A percentile compares a stretch with the other conserved stretches of the same genome.
Evolutionary conservation across 2,113 vertebrate species (phyloP).

Genomic region (Brachirus orientalis): DNA sequence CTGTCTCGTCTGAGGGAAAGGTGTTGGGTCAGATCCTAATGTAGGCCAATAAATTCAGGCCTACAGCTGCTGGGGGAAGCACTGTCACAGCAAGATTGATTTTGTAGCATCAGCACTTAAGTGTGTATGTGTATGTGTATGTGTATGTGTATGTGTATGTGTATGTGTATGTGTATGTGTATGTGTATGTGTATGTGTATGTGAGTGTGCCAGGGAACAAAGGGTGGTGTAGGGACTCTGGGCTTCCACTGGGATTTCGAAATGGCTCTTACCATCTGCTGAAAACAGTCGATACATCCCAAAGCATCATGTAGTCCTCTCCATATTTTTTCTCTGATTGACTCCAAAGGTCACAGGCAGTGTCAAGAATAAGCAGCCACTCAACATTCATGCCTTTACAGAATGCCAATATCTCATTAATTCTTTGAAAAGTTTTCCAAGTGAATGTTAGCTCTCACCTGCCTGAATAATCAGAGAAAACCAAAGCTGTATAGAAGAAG

Average conservation of each 20-base stretch:
- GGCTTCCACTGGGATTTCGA: slow-evolving; percentile 56
- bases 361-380: slow-evolving; percentile 68
- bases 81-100: slow-evolving; percentile 80
- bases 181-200: slow-evolving; percentile 52
- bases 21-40: slow-evolving; percentile 73
- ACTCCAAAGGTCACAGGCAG: slow-evolving; percentile 66
- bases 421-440: slow-evolving; percentile 42
- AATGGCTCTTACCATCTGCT: slow-evolving; percentile 75
- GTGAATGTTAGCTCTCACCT: slow-evolving; percentile 26
- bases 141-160: too few relatives aligned
- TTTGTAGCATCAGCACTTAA: slow-evolving; percentile 62
- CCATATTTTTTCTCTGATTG: slow-evolving; percentile 61
- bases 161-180: slow-evolving; percentile 54
- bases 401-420: slow-evolving; percentile 63
- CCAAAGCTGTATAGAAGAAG: slow-evolving; percentile 9
- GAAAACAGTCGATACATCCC: slow-evolving; percentile 70
- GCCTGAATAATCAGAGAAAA: slow-evolving; percentile 29
- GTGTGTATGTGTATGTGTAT: slow-evolving; percentile 52
- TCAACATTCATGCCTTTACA: slow-evolving; percentile 65
- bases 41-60: slow-evolving; percentile 73
- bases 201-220: slow-evolving; percentile 49
- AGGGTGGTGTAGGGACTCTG: slow-evolving; percentile 43
- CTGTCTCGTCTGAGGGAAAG: slow-evolving; percentile 61
- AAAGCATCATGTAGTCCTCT: slow-evolving; percentile 50
- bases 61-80: slow-evolving; percentile 62